Evolutionary conservation across 2,113 vertebrate species (phyloP).

Genomic region (Dinomys branickii): DNA sequence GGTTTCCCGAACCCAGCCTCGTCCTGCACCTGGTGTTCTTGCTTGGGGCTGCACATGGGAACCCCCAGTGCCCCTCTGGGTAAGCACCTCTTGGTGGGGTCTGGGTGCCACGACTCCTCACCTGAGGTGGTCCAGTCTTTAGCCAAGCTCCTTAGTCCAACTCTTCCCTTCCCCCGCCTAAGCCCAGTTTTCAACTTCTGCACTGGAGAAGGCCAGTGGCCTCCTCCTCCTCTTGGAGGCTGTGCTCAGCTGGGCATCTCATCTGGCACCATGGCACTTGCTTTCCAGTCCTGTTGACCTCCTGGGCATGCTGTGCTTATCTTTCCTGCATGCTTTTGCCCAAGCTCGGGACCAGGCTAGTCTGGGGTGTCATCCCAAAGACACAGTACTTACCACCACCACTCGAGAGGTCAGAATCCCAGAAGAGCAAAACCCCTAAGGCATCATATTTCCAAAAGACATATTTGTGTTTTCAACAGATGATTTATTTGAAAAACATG

Average conservation of each 20-base stretch:
- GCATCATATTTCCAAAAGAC: neutral
- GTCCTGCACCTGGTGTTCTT: too few relatives aligned
- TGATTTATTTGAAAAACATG: neutral
- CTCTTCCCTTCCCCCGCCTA: neutral
- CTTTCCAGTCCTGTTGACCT: too few relatives aligned
- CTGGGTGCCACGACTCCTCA: fast-evolving
- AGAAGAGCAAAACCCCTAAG: neutral
- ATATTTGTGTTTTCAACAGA: neutral
- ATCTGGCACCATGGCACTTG: neutral
- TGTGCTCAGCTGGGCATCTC: neutral
- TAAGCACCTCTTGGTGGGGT: neutral
- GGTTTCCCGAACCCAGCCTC: neutral
- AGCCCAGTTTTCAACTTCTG: neutral
- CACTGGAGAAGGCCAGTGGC: too few relatives aligned
- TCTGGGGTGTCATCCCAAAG: neutral
- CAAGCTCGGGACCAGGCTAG: neutral
- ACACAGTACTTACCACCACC: neutral
- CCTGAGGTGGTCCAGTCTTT: neutral
- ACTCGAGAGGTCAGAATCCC: neutral
- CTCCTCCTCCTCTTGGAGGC: neutral
- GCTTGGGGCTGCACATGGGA: fast-evolving
- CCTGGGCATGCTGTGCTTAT: neutral
- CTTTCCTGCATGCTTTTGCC: neutral
- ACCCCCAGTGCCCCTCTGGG: neutral
- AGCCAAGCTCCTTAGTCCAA: neutral